These are phyloP conservation scores for Crocuta crocuta DNA, from an alignment of 2,113 vertebrate genomes.

Conservation along the genomic window DNA sequence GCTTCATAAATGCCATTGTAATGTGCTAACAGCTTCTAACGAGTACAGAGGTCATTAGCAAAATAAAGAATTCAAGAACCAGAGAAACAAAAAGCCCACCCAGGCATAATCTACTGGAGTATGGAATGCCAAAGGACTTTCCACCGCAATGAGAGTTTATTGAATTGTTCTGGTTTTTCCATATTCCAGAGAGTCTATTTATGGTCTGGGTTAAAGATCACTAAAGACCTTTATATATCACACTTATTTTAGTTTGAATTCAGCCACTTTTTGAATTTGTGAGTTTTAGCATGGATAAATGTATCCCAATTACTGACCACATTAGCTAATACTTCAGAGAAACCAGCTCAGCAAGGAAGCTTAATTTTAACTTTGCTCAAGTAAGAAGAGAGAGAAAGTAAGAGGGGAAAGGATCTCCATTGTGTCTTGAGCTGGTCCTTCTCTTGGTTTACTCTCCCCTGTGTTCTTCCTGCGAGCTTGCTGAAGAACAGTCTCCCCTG, in stretches of 20 bases:
- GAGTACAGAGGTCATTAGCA: not conserved
- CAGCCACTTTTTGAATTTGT: not conserved
- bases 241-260: conserved; percentile 47
- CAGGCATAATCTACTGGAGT: not conserved
- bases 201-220: not conserved
- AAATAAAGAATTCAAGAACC: not conserved
- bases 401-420: not conserved
- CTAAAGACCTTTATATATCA: conserved; percentile 44
- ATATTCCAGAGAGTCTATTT: not conserved
- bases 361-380: conserved; percentile 39
- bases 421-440: not conserved
- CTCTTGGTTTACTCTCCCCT: not conserved
- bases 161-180: not conserved
- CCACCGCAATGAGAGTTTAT: not conserved
- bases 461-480: not conserved
- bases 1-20: not conserved
- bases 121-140: not conserved
- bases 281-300: conserved; percentile 47
- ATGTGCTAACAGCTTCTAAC: not conserved
- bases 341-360: conserved; percentile 41
- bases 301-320: not conserved
- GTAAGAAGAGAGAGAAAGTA: not conserved
- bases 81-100: not conserved
- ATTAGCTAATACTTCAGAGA: conserved; percentile 49
- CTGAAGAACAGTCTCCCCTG: not conserved